A percentile compares a stretch with the other conserved stretches of the same genome.
phyloP scores from a whole-genome alignment of 2,113 vertebrate species.

The Trematomus loennbergii region DNA sequence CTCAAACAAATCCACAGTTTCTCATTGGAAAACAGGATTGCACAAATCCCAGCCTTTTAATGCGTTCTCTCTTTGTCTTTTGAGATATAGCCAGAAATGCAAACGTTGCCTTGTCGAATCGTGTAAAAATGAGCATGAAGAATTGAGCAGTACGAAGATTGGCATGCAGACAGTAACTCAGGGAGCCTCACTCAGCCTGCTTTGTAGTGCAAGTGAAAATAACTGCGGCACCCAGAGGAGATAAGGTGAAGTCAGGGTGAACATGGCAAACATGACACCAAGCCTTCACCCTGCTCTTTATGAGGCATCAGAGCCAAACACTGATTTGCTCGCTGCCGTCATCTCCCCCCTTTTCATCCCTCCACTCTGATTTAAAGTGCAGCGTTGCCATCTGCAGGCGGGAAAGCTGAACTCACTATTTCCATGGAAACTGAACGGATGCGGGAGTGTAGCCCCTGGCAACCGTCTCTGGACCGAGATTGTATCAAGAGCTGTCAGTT shows the following conservation, averaged over 20 bases:
- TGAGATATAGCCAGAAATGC: neutral
- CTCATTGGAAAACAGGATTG: neutral
- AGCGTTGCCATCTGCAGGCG: conserved; percentile 80
- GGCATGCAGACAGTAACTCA: conserved; percentile 8
- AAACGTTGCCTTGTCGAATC: neutral
- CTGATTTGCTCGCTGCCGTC: neutral
- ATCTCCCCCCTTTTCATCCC: neutral
- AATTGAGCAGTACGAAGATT: conserved; percentile 23
- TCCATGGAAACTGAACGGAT: conserved; percentile 82
- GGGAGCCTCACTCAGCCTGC: neutral
- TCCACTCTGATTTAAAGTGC: conserved; percentile 19
- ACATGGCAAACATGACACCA: conserved; percentile 9
- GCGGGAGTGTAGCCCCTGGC: conserved; percentile 75
- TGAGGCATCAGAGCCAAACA: neutral
- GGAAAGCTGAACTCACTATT: conserved; percentile 55
- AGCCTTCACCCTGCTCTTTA: neutral
- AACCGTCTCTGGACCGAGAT: conserved; percentile 63
- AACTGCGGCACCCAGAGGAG: conserved; percentile 25
- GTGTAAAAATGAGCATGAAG: neutral
- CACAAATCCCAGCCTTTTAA: neutral
- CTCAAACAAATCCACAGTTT: neutral
- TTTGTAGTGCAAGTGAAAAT: neutral
- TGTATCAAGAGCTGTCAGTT: conserved; percentile 64
- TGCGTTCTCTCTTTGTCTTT: neutral
- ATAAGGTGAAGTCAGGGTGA: conserved; percentile 6